Evolutionary conservation across 2,113 vertebrate species (phyloP).

Genomic region (Paradisaea rubra): DNA sequence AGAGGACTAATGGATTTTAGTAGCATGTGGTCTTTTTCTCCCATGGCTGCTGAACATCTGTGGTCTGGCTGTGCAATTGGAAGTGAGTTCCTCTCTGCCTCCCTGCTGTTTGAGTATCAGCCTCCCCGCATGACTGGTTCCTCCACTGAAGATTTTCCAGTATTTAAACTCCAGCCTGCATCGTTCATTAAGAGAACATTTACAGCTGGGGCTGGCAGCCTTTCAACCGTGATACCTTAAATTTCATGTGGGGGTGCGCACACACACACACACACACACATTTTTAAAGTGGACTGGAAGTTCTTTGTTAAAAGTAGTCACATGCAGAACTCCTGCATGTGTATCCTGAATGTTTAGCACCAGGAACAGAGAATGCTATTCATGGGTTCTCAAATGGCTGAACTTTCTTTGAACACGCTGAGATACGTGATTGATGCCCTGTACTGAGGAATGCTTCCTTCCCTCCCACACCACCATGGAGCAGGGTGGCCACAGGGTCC

Average conservation of each 20-base stretch:
- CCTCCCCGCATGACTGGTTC: not conserved
- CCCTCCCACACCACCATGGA: not conserved
- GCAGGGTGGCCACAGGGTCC: not conserved
- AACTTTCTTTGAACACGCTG: not conserved
- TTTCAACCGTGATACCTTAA: rapidly evolving
- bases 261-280: too few relatives aligned
- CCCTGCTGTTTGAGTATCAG: not conserved
- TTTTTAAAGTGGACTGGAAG: not conserved
- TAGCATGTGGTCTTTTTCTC: not conserved
- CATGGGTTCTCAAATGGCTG: not conserved
- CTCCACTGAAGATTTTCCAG: not conserved
- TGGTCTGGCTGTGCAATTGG: not conserved
- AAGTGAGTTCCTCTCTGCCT: not conserved
- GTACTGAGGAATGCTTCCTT: not conserved
- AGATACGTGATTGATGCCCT: rapidly evolving
- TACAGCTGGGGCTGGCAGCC: not conserved
- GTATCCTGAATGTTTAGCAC: not conserved
- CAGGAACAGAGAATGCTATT: not conserved
- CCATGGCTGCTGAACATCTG: not conserved
- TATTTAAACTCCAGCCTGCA: not conserved
- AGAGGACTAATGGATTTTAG: not conserved
- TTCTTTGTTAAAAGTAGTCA: not conserved
- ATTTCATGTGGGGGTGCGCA: rapidly evolving
- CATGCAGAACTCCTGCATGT: not conserved
- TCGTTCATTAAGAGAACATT: not conserved